These are phyloP conservation scores for Synaphobranchus kaupii DNA, from an alignment of 2,797 vertebrate species.

Conservation along the genomic window DNA sequence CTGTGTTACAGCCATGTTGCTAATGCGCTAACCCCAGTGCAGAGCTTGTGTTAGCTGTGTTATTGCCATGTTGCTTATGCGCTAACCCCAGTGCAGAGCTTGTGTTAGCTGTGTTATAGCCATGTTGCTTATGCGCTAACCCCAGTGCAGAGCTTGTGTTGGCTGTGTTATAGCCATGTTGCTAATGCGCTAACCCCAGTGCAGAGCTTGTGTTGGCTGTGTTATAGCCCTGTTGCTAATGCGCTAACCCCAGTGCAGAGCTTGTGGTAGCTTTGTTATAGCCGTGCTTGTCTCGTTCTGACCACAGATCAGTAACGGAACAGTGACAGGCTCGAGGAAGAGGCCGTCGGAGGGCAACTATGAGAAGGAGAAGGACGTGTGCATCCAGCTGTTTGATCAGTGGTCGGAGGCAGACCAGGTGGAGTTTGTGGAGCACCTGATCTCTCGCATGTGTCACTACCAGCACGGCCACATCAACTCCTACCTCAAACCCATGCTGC, in stretches of 20 bases:
- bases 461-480: slow-evolving; percentile 99
- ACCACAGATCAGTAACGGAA: slow-evolving; percentile 82
- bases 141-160: neutral
- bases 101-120: neutral
- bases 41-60: neutral
- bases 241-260: too few relatives aligned
- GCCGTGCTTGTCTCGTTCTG: slow-evolving; percentile 22
- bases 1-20: neutral
- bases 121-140: neutral
- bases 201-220: neutral
- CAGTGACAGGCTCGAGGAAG: slow-evolving; percentile 84
- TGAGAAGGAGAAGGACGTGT: slow-evolving; percentile 86
- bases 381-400: slow-evolving; percentile 90
- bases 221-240: neutral
- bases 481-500: slow-evolving; percentile 99
- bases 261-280: neutral
- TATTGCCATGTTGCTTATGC: neutral
- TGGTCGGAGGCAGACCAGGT: slow-evolving; percentile 99
- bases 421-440: slow-evolving; percentile 97
- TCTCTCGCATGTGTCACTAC: slow-evolving; percentile 99
- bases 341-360: slow-evolving; percentile 85
- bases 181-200: neutral
- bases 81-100: too few relatives aligned
- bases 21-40: too few relatives aligned
- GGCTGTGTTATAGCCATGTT: neutral